Conservation (phyloP, 2,797 vertebrate species). For the Pangasius larnaudii region DNA sequence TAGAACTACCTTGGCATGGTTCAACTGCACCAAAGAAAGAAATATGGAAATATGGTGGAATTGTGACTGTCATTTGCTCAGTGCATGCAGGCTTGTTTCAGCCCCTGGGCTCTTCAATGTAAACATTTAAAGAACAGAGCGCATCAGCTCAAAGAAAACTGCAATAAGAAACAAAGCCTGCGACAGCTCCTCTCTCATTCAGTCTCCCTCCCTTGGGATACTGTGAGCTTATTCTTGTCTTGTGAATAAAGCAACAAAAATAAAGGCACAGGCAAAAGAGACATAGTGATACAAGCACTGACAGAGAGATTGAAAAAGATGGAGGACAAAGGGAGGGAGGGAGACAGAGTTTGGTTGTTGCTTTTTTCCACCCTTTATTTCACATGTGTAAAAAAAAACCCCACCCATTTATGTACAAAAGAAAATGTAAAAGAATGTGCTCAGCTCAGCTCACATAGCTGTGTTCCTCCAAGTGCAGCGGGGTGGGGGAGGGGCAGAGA, state of each 20-base stretch:
- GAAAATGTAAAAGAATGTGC: constrained; percentile 31
- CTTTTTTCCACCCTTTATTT: constrained; percentile 24
- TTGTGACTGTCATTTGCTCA: constrained; percentile 64
- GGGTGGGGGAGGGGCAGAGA: too few relatives aligned
- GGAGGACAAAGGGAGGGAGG: background rate
- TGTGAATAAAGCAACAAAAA: constrained; percentile 76
- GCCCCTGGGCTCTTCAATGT: constrained; percentile 77
- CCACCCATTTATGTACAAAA: constrained; percentile 64
- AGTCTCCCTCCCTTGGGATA: constrained; percentile 73
- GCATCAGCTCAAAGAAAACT: constrained; percentile 71
- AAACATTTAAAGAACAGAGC: constrained; percentile 82
- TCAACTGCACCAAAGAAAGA: constrained; percentile 51
- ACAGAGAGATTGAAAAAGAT: constrained; percentile 48
- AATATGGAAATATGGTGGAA: constrained; percentile 59
- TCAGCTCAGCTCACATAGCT: background rate
- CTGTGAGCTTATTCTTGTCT: constrained; percentile 76
- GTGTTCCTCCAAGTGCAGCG: background rate
- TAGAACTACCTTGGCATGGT: constrained; percentile 3
- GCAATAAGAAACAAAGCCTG: constrained; percentile 74
- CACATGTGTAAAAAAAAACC: constrained; percentile 50
- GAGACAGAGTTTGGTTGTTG: constrained; percentile 24
- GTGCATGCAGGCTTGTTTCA: constrained; percentile 71
- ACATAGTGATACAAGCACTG: constrained; percentile 61
- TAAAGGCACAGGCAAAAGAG: constrained; percentile 63
- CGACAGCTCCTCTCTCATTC: constrained; percentile 75